Base-by-base conservation (phyloP, 2,797 vertebrate species). In the Sebastes hubbsi region DNA sequence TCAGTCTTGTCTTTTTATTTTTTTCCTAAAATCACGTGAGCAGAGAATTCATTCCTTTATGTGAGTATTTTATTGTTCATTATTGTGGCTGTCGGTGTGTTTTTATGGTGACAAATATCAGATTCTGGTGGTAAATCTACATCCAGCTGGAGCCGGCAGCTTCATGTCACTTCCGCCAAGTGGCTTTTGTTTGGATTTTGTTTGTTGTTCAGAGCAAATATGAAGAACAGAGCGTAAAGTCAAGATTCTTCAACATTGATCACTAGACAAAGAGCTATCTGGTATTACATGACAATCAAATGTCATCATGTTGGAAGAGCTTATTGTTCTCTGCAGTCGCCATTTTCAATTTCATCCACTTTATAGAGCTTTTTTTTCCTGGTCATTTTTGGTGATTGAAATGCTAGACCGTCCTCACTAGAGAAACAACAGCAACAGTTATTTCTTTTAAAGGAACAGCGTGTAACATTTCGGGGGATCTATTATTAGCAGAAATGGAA, bases 181-280 rank as follows among this genome's bases (percentile, higher is more conserved):
- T 75, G 73, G 80, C 78, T 87, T 74, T 86, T 89, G 75, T 87
- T 80, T 76, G 73, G 32, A 13, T 82, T 72, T 5, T 24, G 55
- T 74, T 80, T 75, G 63, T 75, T 29, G 67, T 86, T 77, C 10
- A 38, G 64, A 58, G 52, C 75, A 85, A 68, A 77, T 67, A 38
- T 72, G 34, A 69, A 80, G 14, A 83, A 65, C n/a, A 2, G 16
- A 70, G 66, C 13, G 66, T 66, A 77, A 83, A 84, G 85, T 84
- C 79, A 81, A 75, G 72, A 60, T 80, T 75, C 73, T 83, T 38
- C 11, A 64, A 83, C 69, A 71, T 4, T 22, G 42, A 84, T 87
- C 63, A 38, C 27, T 10, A 63, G 72, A 83, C 62, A 72, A 82
- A 27, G 83, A 83, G 59, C 54, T 64, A 63, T 62, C 73, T 2